Evolutionary conservation across 2,113 vertebrate species (phyloP).

Genomic region (Tympanuchus pallidicinctus): DNA sequence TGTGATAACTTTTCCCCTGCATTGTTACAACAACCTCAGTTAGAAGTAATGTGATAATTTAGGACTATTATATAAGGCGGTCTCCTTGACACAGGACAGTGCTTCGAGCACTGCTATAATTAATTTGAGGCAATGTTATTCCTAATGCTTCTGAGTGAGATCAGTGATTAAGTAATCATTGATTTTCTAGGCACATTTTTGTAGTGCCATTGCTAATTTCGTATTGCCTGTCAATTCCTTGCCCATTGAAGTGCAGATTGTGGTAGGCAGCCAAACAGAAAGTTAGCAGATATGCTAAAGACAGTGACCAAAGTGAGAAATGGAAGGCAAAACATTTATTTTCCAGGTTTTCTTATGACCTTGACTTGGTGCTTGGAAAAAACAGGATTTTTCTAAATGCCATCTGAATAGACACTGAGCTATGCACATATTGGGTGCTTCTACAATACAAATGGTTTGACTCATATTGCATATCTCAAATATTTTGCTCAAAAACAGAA

Average conservation of each 20-base stretch:
- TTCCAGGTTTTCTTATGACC: neutral
- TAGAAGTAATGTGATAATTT: neutral
- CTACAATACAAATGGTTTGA: constrained; percentile 1
- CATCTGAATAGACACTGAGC: neutral
- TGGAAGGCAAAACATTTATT: neutral
- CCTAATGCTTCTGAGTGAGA: constrained; percentile 2
- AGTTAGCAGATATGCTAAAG: neutral
- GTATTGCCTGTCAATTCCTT: constrained; percentile 15
- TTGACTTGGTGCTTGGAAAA: neutral
- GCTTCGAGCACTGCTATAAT: neutral
- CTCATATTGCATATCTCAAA: constrained; percentile 1
- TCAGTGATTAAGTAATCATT: constrained; percentile 28
- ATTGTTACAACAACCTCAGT: neutral
- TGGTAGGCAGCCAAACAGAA: neutral
- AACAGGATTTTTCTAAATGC: neutral
- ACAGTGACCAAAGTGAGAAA: neutral
- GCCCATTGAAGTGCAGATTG: neutral
- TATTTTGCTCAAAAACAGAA: constrained; percentile 41
- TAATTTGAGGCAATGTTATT: neutral
- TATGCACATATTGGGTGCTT: neutral
- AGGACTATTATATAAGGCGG: constrained; percentile 34
- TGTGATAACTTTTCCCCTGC: neutral
- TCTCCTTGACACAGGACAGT: constrained; percentile 34
- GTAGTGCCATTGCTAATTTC: neutral
- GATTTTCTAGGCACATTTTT: neutral